Evolutionary conservation across 2,113 vertebrate species (phyloP).

Genomic region (Grammomys surdaster): DNA sequence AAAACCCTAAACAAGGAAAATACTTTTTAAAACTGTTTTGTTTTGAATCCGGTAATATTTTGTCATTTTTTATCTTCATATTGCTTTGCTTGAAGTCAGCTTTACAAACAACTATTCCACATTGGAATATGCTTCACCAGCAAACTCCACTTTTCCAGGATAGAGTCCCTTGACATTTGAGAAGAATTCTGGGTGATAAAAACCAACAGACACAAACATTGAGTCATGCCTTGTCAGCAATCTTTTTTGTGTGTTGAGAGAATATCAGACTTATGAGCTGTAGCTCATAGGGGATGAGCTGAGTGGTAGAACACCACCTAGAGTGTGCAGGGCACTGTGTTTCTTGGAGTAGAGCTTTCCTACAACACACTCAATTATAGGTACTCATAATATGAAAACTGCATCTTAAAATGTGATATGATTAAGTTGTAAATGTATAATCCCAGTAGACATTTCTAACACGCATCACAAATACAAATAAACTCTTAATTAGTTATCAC

Average conservation of each 20-base stretch:
- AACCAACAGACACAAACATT: conserved; percentile 47
- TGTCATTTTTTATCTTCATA: conserved; percentile 1
- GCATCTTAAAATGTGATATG: not conserved
- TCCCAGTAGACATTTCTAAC: not conserved
- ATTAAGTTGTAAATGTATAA: not conserved
- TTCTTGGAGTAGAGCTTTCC: conserved; percentile 2
- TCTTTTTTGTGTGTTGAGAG: not conserved
- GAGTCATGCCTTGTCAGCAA: conserved; percentile 31
- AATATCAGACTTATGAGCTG: not conserved
- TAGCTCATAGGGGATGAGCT: not conserved
- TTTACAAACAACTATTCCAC: not conserved
- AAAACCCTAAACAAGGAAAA: not conserved
- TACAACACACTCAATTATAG: not conserved
- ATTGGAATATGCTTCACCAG: conserved; percentile 6
- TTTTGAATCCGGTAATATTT: not conserved
- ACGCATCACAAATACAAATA: not conserved
- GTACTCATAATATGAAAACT: not conserved
- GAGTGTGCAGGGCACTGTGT: not conserved
- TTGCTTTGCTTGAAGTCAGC: conserved; percentile 37
- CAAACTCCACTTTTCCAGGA: conserved; percentile 33
- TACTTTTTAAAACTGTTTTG: not conserved
- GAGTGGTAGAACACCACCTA: not conserved
- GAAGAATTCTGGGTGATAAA: conserved; percentile 66
- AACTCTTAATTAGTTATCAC: not conserved
- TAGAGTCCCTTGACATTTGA: conserved; percentile 61